phyloP scores from a whole-genome alignment of 2,888 invertebrate genomes.

The Andrena dorsata region DNA sequence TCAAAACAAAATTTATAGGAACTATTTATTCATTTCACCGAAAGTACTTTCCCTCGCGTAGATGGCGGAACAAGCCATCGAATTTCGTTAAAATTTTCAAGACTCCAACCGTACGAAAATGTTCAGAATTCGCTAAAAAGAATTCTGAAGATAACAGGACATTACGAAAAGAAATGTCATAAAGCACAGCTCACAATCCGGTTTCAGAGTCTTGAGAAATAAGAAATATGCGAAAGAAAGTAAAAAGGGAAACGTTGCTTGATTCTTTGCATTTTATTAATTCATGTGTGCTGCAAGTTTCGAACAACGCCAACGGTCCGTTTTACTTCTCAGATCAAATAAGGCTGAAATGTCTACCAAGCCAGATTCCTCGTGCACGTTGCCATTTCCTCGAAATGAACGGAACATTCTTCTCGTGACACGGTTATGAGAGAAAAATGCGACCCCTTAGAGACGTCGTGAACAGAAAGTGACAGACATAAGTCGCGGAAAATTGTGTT shows the following conservation, averaged over 20 bases:
- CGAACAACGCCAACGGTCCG: constrained; percentile 2
- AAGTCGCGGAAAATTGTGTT: constrained; percentile 2
- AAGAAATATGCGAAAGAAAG: background rate
- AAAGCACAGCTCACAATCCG: too few species aligned
- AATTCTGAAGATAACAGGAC: too few species aligned
- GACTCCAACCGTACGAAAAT: too few species aligned
- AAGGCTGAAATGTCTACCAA: constrained; percentile 37
- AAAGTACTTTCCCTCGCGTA: too few species aligned
- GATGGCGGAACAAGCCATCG: too few species aligned
- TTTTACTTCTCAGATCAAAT: constrained; percentile 2
- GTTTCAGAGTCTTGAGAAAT: background rate
- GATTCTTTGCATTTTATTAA: background rate
- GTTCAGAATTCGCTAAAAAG: too few species aligned
- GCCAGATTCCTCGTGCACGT: background rate
- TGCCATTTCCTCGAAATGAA: background rate
- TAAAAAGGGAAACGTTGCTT: background rate
- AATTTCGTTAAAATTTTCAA: too few species aligned
- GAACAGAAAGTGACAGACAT: background rate
- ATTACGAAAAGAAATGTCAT: too few species aligned
- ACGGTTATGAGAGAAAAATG: constrained; percentile 31
- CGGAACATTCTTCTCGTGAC: constrained; percentile 18
- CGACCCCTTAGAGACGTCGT: background rate
- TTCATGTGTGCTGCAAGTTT: background rate
- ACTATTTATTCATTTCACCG: too few species aligned
- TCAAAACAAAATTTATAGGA: too few species aligned